These are phyloP conservation scores for Bubo scandiacus DNA, from an alignment of 2,113 vertebrate species.

Conservation along the genomic window DNA sequence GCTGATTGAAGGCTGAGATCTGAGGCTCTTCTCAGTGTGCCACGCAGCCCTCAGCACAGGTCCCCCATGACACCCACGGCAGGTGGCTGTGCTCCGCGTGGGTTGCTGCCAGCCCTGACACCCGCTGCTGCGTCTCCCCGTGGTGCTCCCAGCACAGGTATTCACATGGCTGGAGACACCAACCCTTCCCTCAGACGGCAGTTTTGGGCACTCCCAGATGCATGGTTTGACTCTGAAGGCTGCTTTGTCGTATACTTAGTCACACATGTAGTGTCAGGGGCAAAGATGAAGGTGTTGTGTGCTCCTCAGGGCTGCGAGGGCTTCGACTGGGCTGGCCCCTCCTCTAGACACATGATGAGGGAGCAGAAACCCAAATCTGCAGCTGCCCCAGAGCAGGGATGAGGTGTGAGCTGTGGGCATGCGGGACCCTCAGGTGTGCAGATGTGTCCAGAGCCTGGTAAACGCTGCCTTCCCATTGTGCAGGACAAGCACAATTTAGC, in stretches of 20 bases:
- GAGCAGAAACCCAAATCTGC: neutral
- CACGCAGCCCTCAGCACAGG: no score
- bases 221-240: neutral
- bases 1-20: neutral
- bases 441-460: no score
- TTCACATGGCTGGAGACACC: neutral
- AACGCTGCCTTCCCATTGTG: neutral
- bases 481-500: neutral
- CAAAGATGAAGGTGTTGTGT: neutral
- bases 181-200: neutral
- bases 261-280: neutral
- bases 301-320: neutral
- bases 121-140: no score
- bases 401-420: neutral
- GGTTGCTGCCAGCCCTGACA: no score
- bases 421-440: neutral
- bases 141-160: neutral
- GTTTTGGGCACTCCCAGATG: neutral
- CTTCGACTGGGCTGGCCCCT: neutral
- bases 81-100: no score
- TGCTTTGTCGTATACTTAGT: no score
- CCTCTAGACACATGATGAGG: neutral
- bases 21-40: neutral
- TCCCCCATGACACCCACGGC: no score
- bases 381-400: neutral